A percentile compares a stretch with the other conserved stretches of the same genome.
phyloP scores from a whole-genome alignment of 2,113 vertebrate genomes.

The Cyprinodon brontotheroides region DNA sequence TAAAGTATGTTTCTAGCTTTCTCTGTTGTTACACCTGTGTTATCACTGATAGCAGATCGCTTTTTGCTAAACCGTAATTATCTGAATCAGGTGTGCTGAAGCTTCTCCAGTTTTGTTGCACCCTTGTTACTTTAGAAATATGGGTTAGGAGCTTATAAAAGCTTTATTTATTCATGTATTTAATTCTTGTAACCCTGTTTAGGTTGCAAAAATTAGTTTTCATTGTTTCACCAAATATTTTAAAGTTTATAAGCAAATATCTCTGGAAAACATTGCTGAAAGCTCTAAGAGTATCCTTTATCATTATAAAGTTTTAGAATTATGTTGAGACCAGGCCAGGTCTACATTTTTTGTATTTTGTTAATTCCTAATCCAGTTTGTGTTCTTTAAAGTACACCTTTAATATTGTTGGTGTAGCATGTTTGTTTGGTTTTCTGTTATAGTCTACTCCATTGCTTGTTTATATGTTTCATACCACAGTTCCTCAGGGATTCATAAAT shows the following conservation, averaged over 20 bases:
- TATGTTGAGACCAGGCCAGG: slow-evolving; percentile 42
- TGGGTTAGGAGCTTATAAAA: slow-evolving; percentile 3
- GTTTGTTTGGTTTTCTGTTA: slow-evolving; percentile 43
- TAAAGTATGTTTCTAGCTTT: too few species aligned
- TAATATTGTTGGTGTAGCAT: slow-evolving; percentile 27
- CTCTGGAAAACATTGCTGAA: slow-evolving; percentile 14
- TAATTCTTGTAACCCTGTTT: slow-evolving; percentile 1
- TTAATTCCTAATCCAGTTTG: slow-evolving; percentile 1
- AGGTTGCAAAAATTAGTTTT: slow-evolving; percentile 50
- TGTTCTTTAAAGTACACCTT: slow-evolving; percentile 54
- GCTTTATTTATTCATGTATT: slow-evolving; percentile 3
- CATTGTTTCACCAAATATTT: slow-evolving; percentile 47
- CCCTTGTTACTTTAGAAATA: too few species aligned
- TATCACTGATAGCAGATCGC: too few species aligned
- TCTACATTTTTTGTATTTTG: background rate
- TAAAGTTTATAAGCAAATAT: slow-evolving; percentile 36
- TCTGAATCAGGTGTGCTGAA: too few species aligned
- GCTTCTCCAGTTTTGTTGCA: too few species aligned
- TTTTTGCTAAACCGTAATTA: too few species aligned
- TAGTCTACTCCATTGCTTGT: slow-evolving; percentile 76
- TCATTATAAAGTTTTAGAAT: slow-evolving; percentile 53
- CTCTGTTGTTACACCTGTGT: too few species aligned
- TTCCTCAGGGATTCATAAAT: slow-evolving; percentile 99
- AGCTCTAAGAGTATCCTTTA: slow-evolving; percentile 47
- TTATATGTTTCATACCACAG: slow-evolving; percentile 90